phyloP scores from a whole-genome alignment of 2,113 vertebrate genomes.

The Upupa epops region DNA sequence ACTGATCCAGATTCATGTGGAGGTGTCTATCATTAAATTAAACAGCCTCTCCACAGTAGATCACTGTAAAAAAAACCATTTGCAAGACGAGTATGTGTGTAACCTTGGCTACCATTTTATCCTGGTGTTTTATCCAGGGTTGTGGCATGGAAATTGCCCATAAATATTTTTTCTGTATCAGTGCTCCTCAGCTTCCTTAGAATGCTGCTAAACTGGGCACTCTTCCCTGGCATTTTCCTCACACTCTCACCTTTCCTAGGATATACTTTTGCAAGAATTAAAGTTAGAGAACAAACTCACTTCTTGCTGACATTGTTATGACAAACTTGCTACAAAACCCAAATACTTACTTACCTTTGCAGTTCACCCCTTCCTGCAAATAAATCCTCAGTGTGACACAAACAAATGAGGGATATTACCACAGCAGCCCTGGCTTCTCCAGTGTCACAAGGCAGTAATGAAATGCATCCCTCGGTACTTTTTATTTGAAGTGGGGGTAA shows the following conservation, averaged over 20 bases:
- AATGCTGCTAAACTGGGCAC: conserved; percentile 53
- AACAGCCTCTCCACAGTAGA: not conserved
- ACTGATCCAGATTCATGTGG: not conserved
- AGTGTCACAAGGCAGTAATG: conserved; percentile 48
- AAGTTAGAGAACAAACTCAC: not conserved
- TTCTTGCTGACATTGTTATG: not conserved
- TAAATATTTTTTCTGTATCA: conserved; percentile 53
- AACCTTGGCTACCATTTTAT: not conserved
- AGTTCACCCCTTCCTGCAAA: conserved; percentile 38
- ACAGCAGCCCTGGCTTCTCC: conserved; percentile 38
- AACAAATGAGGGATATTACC: conserved; percentile 26
- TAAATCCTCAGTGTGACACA: conserved; percentile 45
- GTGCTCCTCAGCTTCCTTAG: conserved; percentile 40
- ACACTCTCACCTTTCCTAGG: conserved; percentile 15
- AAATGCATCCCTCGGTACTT: conserved; percentile 64
- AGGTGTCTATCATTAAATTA: not conserved
- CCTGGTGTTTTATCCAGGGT: not conserved
- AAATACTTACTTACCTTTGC: conserved; percentile 66
- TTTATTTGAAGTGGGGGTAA: conserved; percentile 72
- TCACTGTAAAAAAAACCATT: not conserved
- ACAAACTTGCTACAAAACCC: not conserved
- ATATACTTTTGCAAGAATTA: not conserved
- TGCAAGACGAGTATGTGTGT: not conserved
- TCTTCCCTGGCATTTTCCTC: conserved; percentile 32
- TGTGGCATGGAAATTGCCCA: not conserved